These are phyloP conservation scores for Apistogramma diplotaenia DNA, from an alignment of 2,113 vertebrate species.

Conservation along the genomic window DNA sequence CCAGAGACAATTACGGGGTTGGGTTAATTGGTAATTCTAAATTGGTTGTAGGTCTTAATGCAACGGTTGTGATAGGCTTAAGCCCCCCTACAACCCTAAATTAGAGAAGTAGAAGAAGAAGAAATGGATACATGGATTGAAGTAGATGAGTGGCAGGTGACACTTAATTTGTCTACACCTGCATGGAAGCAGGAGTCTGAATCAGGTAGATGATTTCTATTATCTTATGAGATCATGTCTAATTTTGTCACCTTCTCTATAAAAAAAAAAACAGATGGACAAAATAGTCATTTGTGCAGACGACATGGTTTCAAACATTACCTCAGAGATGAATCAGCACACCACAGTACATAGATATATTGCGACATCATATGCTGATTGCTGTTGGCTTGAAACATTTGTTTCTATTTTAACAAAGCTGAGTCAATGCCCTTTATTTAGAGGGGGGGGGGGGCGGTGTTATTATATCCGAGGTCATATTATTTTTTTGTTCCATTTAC, in stretches of 20 bases:
- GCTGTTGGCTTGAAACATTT: not conserved
- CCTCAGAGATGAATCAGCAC: not conserved
- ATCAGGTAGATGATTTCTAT: not conserved
- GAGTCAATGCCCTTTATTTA: not conserved
- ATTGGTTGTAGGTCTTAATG: not conserved
- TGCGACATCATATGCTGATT: not conserved
- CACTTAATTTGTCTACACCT: constrained; percentile 39
- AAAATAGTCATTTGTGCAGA: not conserved
- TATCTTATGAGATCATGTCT: constrained; percentile 43
- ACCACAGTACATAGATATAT: not conserved
- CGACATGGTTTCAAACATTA: not conserved
- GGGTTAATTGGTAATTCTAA: not conserved
- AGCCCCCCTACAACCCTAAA: not conserved
- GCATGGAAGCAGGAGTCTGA: constrained; percentile 18
- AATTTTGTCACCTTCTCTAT: not conserved
- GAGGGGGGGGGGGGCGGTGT: not conserved
- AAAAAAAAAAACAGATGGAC: not conserved
- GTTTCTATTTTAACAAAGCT: not conserved
- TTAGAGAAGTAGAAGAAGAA: not conserved
- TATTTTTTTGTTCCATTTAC: not conserved
- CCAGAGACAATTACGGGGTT: not conserved
- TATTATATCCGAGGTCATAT: not conserved
- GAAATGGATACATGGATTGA: not conserved
- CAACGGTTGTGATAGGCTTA: not conserved
- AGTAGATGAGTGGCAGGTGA: not conserved